Base-by-base conservation (phyloP, 2,888 invertebrate genomes). In the Cryptocheilus praepositus region DNA sequence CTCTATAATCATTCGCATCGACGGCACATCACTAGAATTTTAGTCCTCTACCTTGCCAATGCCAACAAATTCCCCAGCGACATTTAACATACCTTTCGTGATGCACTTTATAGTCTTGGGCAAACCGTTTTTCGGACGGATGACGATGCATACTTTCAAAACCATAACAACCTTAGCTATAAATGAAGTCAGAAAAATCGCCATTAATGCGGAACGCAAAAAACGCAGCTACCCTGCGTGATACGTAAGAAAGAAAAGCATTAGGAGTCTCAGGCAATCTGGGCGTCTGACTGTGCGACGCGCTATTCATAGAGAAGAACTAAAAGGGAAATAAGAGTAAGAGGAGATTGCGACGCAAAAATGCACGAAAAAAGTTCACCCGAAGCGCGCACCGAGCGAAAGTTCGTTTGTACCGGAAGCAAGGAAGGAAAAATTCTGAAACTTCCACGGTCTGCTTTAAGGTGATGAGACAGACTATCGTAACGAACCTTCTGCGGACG, bases 131-230 rank as follows among this genome's bases (percentile, higher is more conserved):
- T 11, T 56, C 52, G 71, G 44, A 51, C 57, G 59, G 68, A 79
- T 52, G 63, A 65, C 62, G 70, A 78, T 49, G 44, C 62, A 58
- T 67, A 78, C 73, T 78, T 63, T 71, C 61, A 78, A 61, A 62
- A 79, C 36, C 70, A 77, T 53, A 64, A 69, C 52, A 67, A 78
- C 71, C 62, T 60, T 78, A 73, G 61, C 77, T 78, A 78, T 67
- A 77, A 78, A 68, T 68, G 18, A 55, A 71, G 64, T 62, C 56
- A 16, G 67, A 70, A 60, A 56, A 51, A 63, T 54, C 11, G 45
- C 21, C 25, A 66, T 75, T 68, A 67, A 71, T 66, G 13, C n/a
- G 5, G 8, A 11, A 49, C 8, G 2, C 16, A 18, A 18, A 49
- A 49, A 49, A 11, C 18, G 36, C 4, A 36, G 7, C 1, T 1